These are phyloP conservation scores for Stomatorhinus walkeri DNA, from an alignment of 2,797 vertebrate genomes.

Conservation along the genomic window DNA sequence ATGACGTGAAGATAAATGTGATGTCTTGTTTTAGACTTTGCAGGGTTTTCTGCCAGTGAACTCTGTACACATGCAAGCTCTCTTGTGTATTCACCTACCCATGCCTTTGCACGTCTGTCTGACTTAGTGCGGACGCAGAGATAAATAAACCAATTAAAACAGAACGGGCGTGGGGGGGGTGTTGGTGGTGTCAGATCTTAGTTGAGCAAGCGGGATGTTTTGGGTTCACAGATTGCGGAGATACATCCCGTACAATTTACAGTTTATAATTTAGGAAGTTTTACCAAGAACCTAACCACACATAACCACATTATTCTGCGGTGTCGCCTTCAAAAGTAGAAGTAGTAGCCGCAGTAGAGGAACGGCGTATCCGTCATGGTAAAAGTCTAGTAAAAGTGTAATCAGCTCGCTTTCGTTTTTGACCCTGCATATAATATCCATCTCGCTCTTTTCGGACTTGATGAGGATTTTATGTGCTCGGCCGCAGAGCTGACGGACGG, in stretches of 20 bases:
- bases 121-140: slow-evolving; percentile 38
- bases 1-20: slow-evolving; percentile 39
- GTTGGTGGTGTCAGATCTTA: slow-evolving; percentile 30
- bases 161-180: slow-evolving; percentile 8
- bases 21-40: slow-evolving; percentile 26
- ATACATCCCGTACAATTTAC: neutral
- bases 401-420: neutral
- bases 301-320: neutral
- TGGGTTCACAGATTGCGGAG: slow-evolving; percentile 5
- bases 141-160: slow-evolving; percentile 26
- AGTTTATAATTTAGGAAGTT: neutral
- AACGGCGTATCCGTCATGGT: neutral
- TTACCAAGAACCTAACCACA: neutral
- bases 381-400: neutral
- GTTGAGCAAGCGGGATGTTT: slow-evolving; percentile 21
- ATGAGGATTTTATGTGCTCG: neutral
- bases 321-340: neutral
- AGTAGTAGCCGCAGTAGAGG: neutral
- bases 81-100: slow-evolving; percentile 35
- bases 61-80: slow-evolving; percentile 39
- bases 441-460: neutral
- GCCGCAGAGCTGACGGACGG: neutral
- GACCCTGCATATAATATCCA: neutral
- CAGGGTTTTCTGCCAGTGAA: slow-evolving; percentile 27
- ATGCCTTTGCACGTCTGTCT: slow-evolving; percentile 28